Percentiles rank a stretch among this genome's conserved stretches.
Conservation (phyloP, 2,888 invertebrate genomes). For the Margaritifera margaritifera region DNA sequence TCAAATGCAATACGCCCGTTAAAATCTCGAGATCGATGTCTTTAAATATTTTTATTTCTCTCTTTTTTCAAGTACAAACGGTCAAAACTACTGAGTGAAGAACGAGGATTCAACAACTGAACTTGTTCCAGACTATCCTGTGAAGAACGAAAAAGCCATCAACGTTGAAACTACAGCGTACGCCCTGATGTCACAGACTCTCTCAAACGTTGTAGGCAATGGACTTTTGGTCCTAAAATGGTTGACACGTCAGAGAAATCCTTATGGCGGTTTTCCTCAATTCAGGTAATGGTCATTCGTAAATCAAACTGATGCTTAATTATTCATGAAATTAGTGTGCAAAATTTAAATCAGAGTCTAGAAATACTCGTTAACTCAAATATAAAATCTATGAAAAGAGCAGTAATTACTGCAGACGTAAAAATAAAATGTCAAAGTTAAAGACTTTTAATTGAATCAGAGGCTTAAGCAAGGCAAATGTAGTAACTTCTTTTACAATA, state of each 20-base stretch:
- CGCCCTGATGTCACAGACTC: conserved; percentile 59
- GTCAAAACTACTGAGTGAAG: conserved; percentile 57
- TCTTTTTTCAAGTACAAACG: conserved; percentile 38
- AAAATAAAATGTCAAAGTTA: no score
- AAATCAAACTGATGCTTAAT: background rate
- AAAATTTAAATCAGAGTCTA: background rate
- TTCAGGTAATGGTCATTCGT: conserved; percentile 64
- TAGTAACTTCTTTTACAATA: no score
- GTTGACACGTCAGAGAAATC: conserved; percentile 66
- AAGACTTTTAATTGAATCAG: no score
- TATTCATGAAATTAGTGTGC: no score
- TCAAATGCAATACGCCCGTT: no score
- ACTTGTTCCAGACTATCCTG: conserved; percentile 12
- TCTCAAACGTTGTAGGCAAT: conserved; percentile 37
- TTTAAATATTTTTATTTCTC: no score
- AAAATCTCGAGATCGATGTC: no score
- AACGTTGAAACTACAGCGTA: conserved; percentile 70
- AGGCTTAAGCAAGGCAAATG: no score
- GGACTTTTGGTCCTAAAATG: conserved; percentile 65
- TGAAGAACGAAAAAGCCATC: conserved; percentile 48
- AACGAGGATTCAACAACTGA: conserved; percentile 17
- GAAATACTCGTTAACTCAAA: background rate
- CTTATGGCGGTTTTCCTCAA: conserved; percentile 69
- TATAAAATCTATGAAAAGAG: background rate
- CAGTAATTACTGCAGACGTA: no score